Percentiles rank a stretch among this genome's conserved stretches.
Evolutionary conservation across 2,888 invertebrate species (phyloP).

Genomic region (Rhagophthalmus giganteus): DNA sequence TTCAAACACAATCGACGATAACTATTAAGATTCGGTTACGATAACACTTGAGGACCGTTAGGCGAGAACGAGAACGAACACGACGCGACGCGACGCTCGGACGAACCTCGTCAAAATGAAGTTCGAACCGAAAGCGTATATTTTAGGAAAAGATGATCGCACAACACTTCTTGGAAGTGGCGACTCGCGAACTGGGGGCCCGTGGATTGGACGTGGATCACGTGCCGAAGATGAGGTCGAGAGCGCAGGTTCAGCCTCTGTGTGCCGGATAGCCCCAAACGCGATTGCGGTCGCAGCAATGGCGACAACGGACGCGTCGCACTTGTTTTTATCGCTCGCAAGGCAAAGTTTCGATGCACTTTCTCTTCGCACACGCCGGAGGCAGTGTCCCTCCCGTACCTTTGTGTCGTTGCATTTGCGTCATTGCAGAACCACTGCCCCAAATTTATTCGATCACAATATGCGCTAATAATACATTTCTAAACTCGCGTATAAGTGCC

Average conservation of each 20-base stretch:
- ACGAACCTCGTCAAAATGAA: slow-evolving; percentile 31
- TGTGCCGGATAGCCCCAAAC: background rate
- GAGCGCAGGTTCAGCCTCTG: slow-evolving; percentile 9
- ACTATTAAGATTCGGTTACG: background rate
- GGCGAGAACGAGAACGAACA: too few species aligned
- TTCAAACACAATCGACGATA: background rate
- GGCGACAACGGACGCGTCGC: slow-evolving; percentile 2
- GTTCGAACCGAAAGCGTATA: slow-evolving; percentile 39
- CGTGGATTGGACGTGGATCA: slow-evolving; percentile 23
- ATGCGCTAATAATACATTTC: too few species aligned
- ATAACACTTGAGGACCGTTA: background rate
- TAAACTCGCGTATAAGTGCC: too few species aligned
- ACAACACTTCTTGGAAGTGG: slow-evolving; percentile 47
- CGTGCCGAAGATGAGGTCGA: slow-evolving; percentile 16
- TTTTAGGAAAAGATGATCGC: slow-evolving; percentile 52
- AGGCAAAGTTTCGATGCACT: too few species aligned
- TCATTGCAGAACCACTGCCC: too few species aligned
- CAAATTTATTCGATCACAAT: too few species aligned
- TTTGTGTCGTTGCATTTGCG: background rate
- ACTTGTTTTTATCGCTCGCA: background rate
- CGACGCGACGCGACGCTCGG: slow-evolving; percentile 6
- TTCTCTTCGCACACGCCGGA: too few species aligned
- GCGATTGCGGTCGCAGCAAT: background rate
- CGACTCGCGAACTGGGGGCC: slow-evolving; percentile 21
- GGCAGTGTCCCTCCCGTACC: background rate